Base-by-base conservation (phyloP, 2,113 vertebrate genomes). In the Oreotragus oreotragus region DNA sequence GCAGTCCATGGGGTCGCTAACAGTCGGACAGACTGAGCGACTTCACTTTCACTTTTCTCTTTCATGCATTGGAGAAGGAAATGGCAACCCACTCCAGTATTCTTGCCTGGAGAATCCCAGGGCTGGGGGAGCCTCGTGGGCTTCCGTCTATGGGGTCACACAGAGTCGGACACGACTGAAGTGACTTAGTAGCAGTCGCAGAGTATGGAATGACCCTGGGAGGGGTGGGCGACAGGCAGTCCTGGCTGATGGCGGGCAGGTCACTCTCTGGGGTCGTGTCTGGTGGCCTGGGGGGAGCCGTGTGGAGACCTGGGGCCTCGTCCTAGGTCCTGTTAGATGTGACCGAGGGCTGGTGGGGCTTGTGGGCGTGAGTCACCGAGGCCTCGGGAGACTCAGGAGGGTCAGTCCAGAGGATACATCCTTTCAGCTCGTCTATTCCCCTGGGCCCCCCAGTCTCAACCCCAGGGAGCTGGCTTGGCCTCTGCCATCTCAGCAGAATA, bases 221-320 rank as follows among this genome's bases (percentile, higher is more conserved):
- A 5, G 21, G 9, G 1, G n/a, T 21, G 19, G 53, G n/a, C 0
- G 0, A 12, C 30, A 16, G 9, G 51, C 1, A 0, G 64, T 45
- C 64, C 83, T 43, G 60, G 60, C 28, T 62, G 28, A 0, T 7
- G 47, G 51, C 62, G 5, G 58, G 39, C 6, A 1, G 62, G 49
- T 64, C 23, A 3, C 55, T 36, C 33, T 45, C 15, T 7, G 13
- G 57, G 5, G 21, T 9, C 33, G 3, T 16, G 39, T 39, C 89
- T 11, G 27, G 57, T 4, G 7, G 45, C 79, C 79, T 4, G 2
- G 16, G 33, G 2, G 27, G 60, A 2, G 27, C 58, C 25, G 7
- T 23, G 7, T 8, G 1, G 77, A 43, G 45, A 30, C 45, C 89
- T 23, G n/a, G 76, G 76, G 12, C 47, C 90, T 53, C 3, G 0